A percentile compares a stretch with the other conserved stretches of the same genome.
phyloP scores from a whole-genome alignment of 30 jellyfish, hydroid and myxozoan genomes.

The Hydractinia symbiolongicarpus region DNA sequence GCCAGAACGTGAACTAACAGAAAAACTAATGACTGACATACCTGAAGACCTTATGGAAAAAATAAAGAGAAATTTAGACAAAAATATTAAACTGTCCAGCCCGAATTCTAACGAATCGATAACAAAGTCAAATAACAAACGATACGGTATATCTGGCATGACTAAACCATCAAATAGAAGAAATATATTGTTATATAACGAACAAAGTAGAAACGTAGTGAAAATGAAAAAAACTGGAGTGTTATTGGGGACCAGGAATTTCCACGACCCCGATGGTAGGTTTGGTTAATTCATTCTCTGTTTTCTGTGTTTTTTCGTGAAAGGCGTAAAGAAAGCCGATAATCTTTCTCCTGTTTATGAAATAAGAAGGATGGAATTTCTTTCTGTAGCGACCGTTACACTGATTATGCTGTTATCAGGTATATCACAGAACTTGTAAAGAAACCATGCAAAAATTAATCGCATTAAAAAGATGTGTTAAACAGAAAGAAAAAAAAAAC shows the following conservation, averaged over 20 bases:
- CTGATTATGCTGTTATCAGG: too few species aligned
- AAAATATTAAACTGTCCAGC: neutral
- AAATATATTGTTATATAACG: neutral
- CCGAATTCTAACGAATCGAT: neutral
- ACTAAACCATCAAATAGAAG: neutral
- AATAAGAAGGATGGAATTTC: too few species aligned
- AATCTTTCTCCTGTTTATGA: too few species aligned
- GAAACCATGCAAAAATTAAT: too few species aligned
- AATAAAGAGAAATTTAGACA: neutral
- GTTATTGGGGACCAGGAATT: neutral
- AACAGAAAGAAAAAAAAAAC: too few species aligned
- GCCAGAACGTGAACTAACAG: constrained; percentile 4
- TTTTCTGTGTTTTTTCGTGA: too few species aligned
- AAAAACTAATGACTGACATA: neutral
- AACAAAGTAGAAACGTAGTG: neutral
- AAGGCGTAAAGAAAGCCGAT: too few species aligned
- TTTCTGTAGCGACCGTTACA: too few species aligned
- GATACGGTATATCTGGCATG: neutral
- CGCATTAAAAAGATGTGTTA: too few species aligned
- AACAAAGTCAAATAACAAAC: neutral
- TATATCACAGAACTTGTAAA: too few species aligned
- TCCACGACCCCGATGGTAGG: constrained; percentile 2
- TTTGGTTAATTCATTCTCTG: neutral
- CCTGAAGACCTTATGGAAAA: neutral
- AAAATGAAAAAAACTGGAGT: constrained; percentile 8